Percentiles rank a stretch among this genome's conserved stretches.
phyloP scores from a whole-genome alignment of 2,113 vertebrate genomes.

The Micronycteris hirsuta region DNA sequence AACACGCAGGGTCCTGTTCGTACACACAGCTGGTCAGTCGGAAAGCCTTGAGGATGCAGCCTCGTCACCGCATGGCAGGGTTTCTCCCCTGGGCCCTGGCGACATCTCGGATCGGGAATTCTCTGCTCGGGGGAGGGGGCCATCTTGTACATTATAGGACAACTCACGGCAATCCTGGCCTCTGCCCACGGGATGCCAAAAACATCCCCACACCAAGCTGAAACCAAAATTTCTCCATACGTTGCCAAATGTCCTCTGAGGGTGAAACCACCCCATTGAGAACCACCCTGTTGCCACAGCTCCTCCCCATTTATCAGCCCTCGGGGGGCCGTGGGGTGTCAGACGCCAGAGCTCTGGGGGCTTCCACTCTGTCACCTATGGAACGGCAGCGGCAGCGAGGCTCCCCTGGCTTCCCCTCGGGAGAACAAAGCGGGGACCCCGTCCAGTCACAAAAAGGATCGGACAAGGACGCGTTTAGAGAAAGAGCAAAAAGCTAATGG shows the following conservation, averaged over 20 bases:
- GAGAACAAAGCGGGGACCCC: neutral
- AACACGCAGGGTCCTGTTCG: neutral
- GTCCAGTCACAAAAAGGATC: neutral
- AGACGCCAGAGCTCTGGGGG: neutral
- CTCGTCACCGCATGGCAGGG: neutral
- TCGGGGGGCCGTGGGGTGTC: neutral
- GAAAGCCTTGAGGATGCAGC: neutral
- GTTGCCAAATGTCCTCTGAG: neutral
- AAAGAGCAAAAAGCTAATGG: neutral
- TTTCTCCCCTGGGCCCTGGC: neutral
- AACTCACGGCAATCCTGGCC: neutral
- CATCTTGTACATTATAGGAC: neutral
- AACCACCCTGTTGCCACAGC: neutral
- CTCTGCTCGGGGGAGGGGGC: neutral
- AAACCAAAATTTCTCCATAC: neutral
- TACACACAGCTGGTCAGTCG: neutral
- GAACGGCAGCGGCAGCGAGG: neutral
- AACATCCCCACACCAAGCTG: neutral
- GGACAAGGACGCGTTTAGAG: neutral
- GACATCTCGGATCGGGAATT: neutral
- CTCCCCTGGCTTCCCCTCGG: neutral
- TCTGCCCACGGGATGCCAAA: neutral
- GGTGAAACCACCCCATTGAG: neutral
- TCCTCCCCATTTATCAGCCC: neutral
- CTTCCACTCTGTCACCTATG: no score